Percentiles rank a stretch among this genome's conserved stretches.
Conservation (phyloP, 2,797 vertebrate genomes). For the Numenius phaeopus region DNA sequence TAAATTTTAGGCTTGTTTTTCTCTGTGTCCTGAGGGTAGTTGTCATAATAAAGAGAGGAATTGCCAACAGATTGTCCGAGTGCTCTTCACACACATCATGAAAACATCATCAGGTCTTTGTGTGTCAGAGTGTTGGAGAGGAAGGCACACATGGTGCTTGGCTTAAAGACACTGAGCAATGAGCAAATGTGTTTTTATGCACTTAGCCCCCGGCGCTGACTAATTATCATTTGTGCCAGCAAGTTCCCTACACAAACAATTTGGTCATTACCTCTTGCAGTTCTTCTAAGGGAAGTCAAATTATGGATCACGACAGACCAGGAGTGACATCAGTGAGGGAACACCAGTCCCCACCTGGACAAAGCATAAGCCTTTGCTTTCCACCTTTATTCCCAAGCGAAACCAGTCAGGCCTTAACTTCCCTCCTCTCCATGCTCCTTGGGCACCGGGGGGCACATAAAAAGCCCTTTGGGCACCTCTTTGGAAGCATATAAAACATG, state of each 20-base stretch:
- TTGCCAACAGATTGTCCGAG: conserved; percentile 55
- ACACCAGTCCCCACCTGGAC: not conserved
- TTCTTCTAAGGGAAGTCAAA: conserved; percentile 9
- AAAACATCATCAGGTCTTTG: conserved; percentile 61
- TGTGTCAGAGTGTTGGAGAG: conserved; percentile 23
- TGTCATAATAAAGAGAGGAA: conserved; percentile 39
- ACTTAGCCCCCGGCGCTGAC: not conserved
- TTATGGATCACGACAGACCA: not conserved
- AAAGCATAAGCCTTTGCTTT: not conserved
- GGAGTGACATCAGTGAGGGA: not conserved
- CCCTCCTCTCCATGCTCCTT: not conserved
- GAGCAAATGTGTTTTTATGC: conserved; percentile 45
- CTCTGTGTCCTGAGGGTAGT: not conserved
- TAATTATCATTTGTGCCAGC: conserved; percentile 25
- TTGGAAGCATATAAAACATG: not conserved
- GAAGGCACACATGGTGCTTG: conserved; percentile 44
- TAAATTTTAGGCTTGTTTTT: conserved; percentile 40
- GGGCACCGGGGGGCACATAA: not conserved
- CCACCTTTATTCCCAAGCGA: not conserved
- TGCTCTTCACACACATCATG: conserved; percentile 41
- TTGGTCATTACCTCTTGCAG: conserved; percentile 40
- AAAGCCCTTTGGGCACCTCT: not conserved
- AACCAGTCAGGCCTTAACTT: not conserved
- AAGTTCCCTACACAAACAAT: conserved; percentile 5
- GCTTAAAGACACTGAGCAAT: conserved; percentile 33